Base-by-base conservation (phyloP, 2,888 invertebrate species). In the Syrphus vitripennis region DNA sequence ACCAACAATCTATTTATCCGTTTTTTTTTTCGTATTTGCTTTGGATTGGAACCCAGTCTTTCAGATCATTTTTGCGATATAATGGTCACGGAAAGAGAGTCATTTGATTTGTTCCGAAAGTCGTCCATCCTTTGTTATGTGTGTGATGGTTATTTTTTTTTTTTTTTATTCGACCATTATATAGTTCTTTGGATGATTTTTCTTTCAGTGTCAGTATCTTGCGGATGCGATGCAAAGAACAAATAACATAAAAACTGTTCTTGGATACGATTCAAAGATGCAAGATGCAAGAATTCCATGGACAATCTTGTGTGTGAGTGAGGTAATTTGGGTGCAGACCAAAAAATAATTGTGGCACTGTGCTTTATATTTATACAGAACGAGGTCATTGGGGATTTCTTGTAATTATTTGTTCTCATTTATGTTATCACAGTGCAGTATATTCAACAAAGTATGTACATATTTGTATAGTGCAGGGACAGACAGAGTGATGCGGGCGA, bases 291-390 rank as follows among this genome's bases (percentile, higher is more conserved):
- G 63, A n/a, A n/a, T 80, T 80, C 80, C 65, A 83, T 65, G 75
- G 80, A 76, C 72, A 77, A 77, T 82, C 86, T 82, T 82, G 14
- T 61, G 14, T 61, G 45, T 50, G 48, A 86, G 77, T 77, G 86
- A 86, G 82, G 86, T 86, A 86, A 86, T 86, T 82, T 86, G 86
- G 86, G 82, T 82, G 86, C 82, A 74, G 77, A 86, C 86, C 86
- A 82, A 86, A 86, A 59, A 65, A 65, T 82, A 86, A 86, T 82
- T 78, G 82, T 81, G 77, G 78, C 77, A 82, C 74, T 82, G 21
- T 50, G 65, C 14, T 19, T 5, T 45, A 65, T 34, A 86, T 19
- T 5, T 45, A 65, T 34, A 86, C 42, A 48, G 45, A 86, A 82
- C 86, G 82, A 78, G 82, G 86, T 86, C 86, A 86, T 82, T 81